Evolutionary conservation across 1,140 invertebrate species (phyloP).

Genomic region (Gonatopus flavifemur): DNA sequence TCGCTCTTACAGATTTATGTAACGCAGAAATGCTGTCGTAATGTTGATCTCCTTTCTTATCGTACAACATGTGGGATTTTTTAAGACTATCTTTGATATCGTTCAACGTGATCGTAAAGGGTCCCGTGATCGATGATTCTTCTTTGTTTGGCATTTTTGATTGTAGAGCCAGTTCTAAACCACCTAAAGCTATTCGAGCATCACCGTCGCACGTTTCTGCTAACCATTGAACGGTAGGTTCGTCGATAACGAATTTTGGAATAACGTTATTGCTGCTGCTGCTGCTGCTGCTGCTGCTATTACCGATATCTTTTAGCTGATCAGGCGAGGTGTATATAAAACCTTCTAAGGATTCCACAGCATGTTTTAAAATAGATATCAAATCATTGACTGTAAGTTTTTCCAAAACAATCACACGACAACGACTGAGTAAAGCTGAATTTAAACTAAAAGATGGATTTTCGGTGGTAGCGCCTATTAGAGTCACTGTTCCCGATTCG

Average conservation of each 20-base stretch:
- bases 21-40: slow-evolving; percentile 83
- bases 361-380: slow-evolving; percentile 65
- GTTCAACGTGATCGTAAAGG: slow-evolving; percentile 60
- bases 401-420: slow-evolving; percentile 74
- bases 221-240: slow-evolving; percentile 68
- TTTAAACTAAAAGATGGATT: slow-evolving; percentile 87
- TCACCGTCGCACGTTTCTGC: slow-evolving; percentile 80
- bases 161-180: slow-evolving; percentile 71
- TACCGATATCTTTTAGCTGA: background rate
- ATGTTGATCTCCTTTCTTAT: slow-evolving; percentile 79
- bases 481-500: slow-evolving; percentile 77
- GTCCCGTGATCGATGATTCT: slow-evolving; percentile 27
- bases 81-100: slow-evolving; percentile 67
- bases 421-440: slow-evolving; percentile 76
- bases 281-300: slow-evolving; percentile 3
- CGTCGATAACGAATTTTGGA: slow-evolving; percentile 60
- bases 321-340: slow-evolving; percentile 31
- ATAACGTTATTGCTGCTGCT: slow-evolving; percentile 24
- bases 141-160: slow-evolving; percentile 49
- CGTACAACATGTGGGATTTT: slow-evolving; percentile 74
- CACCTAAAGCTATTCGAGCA: slow-evolving; percentile 75
- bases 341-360: slow-evolving; percentile 55
- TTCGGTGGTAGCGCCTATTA: slow-evolving; percentile 86
- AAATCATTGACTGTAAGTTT: slow-evolving; percentile 68
- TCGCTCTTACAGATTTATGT: slow-evolving; percentile 83